A percentile compares a stretch with the other conserved stretches of the same genome.
phyloP scores from a whole-genome alignment of 2,113 vertebrate genomes.

The Sturnus vulgaris region DNA sequence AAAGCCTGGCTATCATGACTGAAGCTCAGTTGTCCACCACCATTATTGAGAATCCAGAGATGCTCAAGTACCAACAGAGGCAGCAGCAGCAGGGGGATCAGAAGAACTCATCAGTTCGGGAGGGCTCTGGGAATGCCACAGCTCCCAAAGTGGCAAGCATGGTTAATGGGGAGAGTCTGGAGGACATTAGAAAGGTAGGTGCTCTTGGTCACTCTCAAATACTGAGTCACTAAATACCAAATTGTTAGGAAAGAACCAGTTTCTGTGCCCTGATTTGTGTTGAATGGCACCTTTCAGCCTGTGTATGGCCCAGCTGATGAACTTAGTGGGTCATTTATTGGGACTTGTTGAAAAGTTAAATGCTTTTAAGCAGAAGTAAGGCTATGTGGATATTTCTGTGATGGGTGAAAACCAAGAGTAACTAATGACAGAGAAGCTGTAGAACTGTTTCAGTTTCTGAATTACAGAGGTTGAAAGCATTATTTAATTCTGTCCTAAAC shows the following conservation, averaged over 20 bases:
- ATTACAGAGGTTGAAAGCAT: not conserved
- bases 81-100: slow-evolving; percentile 82
- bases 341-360: not conserved
- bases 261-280: not conserved
- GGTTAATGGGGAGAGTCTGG: slow-evolving; percentile 94
- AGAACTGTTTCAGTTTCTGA: not conserved
- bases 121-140: slow-evolving; percentile 62
- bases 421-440: not conserved
- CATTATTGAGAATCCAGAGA: slow-evolving; percentile 97
- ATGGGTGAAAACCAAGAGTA: not conserved
- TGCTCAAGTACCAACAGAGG: slow-evolving; percentile 91
- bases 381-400: not conserved
- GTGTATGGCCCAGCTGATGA: not conserved
- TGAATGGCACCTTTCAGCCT: not conserved
- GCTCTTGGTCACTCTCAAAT: not conserved
- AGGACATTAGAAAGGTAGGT: slow-evolving; percentile 94
- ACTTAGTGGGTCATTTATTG: not conserved
- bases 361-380: not conserved
- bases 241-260: not conserved
- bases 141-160: slow-evolving; percentile 88
- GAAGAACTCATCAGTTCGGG: slow-evolving; percentile 58
- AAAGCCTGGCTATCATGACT: slow-evolving; percentile 93
- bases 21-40: slow-evolving; percentile 92
- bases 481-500: not conserved
- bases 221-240: not conserved